Conservation (phyloP, 1,140 invertebrate genomes). For the Lordiphosa clarofinis region DNA sequence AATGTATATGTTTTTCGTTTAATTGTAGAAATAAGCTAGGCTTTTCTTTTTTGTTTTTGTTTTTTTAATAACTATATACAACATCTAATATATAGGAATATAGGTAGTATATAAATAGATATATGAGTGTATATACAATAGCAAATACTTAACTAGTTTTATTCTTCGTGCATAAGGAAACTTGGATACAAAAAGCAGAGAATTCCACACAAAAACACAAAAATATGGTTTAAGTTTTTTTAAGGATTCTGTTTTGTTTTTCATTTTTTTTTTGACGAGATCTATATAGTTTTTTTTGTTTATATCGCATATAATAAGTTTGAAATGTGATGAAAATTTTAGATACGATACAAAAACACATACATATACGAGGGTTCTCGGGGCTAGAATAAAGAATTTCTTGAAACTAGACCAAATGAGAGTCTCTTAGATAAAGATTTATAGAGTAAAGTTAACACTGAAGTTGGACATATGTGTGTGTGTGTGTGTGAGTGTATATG, state of each 20-base stretch:
- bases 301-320: constrained; percentile 16
- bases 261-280: constrained; percentile 36
- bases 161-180: constrained; percentile 50
- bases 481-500: too few relatives aligned
- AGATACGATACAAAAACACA: constrained; percentile 8
- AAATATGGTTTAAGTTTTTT: constrained; percentile 7
- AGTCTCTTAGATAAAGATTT: too few relatives aligned
- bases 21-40: constrained; percentile 36
- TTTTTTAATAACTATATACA: constrained; percentile 26
- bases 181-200: constrained; percentile 26
- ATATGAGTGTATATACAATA: constrained; percentile 44
- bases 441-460: too few relatives aligned
- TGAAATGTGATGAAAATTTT: constrained; percentile 36
- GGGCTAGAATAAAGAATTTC: too few relatives aligned
- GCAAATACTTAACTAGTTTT: constrained; percentile 48
- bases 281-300: constrained; percentile 53
- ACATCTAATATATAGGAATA: constrained; percentile 11
- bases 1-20: constrained; percentile 45
- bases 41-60: constrained; percentile 37
- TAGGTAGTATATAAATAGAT: constrained; percentile 16
- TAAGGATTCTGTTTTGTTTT: constrained; percentile 21
- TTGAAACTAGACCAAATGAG: too few relatives aligned
- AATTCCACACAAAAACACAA: constrained; percentile 1
- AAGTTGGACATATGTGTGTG: too few relatives aligned
- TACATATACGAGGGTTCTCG: too few relatives aligned